Percentiles rank a stretch among this genome's conserved stretches.
Evolutionary conservation across 2,797 vertebrate species (phyloP).

Genomic region (Tinamus major): DNA sequence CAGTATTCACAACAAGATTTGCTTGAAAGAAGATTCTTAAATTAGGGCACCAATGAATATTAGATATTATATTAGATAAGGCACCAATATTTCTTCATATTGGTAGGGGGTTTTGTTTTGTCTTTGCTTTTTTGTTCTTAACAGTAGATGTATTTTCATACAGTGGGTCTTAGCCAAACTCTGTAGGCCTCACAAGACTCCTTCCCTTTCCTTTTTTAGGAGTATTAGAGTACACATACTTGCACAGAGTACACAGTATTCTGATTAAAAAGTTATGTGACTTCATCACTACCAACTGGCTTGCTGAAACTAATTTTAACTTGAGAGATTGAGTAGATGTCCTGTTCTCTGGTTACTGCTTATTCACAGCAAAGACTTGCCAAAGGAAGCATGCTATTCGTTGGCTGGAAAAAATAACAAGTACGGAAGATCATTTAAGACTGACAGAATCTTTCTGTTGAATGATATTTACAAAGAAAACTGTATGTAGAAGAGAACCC

Average conservation of each 20-base stretch:
- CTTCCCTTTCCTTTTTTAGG: background rate
- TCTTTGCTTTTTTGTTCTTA: background rate
- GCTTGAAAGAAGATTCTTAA: background rate
- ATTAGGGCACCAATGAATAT: too few species aligned
- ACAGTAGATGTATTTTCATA: background rate
- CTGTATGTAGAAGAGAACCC: too few species aligned
- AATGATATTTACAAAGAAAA: background rate
- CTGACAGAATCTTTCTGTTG: background rate
- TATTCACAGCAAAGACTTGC: background rate
- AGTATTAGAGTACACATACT: background rate
- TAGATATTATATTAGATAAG: too few species aligned
- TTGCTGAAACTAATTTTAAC: background rate
- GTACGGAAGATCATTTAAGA: background rate
- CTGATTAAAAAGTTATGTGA: background rate
- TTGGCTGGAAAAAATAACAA: background rate
- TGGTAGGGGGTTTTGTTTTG: background rate
- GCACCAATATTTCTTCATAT: background rate
- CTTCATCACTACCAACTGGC: background rate
- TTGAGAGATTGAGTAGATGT: background rate
- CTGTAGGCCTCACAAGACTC: background rate
- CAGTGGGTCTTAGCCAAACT: background rate
- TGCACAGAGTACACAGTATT: background rate
- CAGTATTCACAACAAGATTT: background rate
- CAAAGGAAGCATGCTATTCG: background rate
- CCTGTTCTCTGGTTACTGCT: background rate